Conservation (phyloP, 2,113 vertebrate species). For the Psilopsiagon aurifrons region DNA sequence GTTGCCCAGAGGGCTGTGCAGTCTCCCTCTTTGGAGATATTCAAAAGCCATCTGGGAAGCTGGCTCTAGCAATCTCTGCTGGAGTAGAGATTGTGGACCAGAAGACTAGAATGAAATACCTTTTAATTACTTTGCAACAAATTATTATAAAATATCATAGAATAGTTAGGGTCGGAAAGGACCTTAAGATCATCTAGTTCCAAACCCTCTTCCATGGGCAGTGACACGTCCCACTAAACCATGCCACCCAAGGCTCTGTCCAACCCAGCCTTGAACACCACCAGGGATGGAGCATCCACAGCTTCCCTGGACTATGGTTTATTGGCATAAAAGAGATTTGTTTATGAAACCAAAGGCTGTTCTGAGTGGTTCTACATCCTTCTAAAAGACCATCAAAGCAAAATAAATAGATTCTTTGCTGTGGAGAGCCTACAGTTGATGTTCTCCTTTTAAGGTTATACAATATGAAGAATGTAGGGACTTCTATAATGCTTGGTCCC, state of each 20-base stretch:
- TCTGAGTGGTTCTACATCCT: not conserved
- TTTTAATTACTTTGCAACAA: not conserved
- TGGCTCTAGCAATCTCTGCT: not conserved
- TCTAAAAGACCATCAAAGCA: not conserved
- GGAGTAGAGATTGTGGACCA: not conserved
- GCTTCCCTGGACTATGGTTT: not conserved
- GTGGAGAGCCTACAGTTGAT: not conserved
- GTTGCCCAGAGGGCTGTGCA: not conserved
- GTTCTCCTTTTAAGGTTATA: not conserved
- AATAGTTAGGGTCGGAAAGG: no score
- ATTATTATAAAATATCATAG: not conserved
- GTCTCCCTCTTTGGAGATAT: not conserved
- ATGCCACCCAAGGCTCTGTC: no score
- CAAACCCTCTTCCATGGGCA: no score
- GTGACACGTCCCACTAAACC: no score
- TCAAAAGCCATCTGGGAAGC: not conserved
- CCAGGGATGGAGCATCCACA: no score
- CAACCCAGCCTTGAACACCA: no score
- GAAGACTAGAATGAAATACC: not conserved
- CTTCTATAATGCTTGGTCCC: not conserved
- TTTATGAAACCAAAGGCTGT: not conserved
- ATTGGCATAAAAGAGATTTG: not conserved
- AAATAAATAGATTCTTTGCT: not conserved
- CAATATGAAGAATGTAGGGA: not conserved
- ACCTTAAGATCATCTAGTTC: no score